These are phyloP conservation scores for Pollimyrus isidori DNA, from an alignment of 2,113 vertebrate species.

Conservation along the genomic window DNA sequence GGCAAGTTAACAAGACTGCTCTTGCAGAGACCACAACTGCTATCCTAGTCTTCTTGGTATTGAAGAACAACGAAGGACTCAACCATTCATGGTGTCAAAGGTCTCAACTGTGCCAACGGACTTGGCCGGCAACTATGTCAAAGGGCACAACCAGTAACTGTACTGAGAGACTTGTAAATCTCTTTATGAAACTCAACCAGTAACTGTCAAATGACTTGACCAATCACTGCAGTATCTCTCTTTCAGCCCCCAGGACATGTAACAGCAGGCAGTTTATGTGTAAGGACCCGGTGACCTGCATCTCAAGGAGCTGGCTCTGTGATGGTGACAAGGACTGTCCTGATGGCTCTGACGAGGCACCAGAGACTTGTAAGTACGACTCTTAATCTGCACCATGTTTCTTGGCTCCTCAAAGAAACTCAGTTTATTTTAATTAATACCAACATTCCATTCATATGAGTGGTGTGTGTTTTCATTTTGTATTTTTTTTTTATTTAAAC, in stretches of 20 bases:
- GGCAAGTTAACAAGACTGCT: background rate
- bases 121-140: background rate
- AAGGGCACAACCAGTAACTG: background rate
- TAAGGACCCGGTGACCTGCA: constrained; percentile 91
- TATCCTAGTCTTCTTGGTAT: background rate
- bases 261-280: constrained; percentile 95
- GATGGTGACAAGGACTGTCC: constrained; percentile 96
- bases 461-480: background rate
- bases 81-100: background rate
- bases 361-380: constrained; percentile 83
- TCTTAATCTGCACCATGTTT: background rate
- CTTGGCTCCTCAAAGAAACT: background rate
- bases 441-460: background rate
- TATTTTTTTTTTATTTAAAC: background rate
- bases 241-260: constrained; percentile 83
- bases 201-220: background rate
- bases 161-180: background rate
- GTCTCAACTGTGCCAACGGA: background rate
- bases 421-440: background rate
- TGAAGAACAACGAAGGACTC: background rate
- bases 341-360: constrained; percentile 88
- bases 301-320: constrained; percentile 96
- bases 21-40: background rate
- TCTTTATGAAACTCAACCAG: background rate
- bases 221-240: constrained; percentile 22